Percentiles rank a stretch among this genome's conserved stretches.
phyloP scores from a whole-genome alignment of 2,888 invertebrate genomes.

The Schrankia costaestrigalis region DNA sequence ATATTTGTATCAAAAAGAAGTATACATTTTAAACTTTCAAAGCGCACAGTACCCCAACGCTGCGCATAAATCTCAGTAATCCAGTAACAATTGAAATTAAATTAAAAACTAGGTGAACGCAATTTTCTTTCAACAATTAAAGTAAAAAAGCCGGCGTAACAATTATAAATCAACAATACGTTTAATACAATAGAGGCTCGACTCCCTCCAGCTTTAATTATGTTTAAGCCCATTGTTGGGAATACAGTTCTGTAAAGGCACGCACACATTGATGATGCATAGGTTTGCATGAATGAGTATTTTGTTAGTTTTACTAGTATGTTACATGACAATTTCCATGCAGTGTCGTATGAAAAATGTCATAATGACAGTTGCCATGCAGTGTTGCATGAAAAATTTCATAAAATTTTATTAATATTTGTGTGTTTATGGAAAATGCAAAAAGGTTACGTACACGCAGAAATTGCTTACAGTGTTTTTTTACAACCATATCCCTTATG shows the following conservation, averaged over 20 bases:
- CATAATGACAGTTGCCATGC: too few species aligned
- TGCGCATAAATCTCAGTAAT: constrained; percentile 13
- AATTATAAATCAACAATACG: constrained; percentile 51
- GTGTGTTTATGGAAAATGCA: too few species aligned
- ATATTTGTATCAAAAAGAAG: too few species aligned
- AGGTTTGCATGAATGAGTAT: background rate
- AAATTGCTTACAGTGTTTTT: too few species aligned
- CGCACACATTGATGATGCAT: constrained; percentile 4
- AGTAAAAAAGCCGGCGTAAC: constrained; percentile 34
- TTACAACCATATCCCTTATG: too few species aligned
- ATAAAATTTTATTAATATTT: too few species aligned
- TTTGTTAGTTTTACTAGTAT: background rate
- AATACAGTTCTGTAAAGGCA: constrained; percentile 14
- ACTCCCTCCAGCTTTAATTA: constrained; percentile 44
- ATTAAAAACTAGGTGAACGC: constrained; percentile 24
- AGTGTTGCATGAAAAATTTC: too few species aligned
- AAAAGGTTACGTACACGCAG: too few species aligned
- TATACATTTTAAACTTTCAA: too few species aligned
- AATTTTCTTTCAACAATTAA: constrained; percentile 26
- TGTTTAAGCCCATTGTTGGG: constrained; percentile 42
- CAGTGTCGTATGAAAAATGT: too few species aligned
- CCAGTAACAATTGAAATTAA: constrained; percentile 10
- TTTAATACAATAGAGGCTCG: constrained; percentile 31
- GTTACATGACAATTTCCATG: too few species aligned
- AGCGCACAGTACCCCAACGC: too few species aligned